These are phyloP conservation scores for Marmota monax DNA, from an alignment of 2,113 vertebrate species.

Conservation along the genomic window DNA sequence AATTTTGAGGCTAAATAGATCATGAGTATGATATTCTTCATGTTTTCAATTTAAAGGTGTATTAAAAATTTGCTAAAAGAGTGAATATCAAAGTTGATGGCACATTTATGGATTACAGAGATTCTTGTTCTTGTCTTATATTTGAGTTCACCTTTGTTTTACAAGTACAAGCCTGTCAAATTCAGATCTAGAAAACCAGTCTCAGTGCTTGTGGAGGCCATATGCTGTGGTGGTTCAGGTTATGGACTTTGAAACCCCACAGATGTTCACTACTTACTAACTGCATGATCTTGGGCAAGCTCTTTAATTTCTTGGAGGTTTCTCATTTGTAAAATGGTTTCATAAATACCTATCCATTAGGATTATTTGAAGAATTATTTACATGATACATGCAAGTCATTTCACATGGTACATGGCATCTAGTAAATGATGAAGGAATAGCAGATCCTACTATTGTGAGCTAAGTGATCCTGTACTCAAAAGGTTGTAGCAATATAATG, in stretches of 20 bases:
- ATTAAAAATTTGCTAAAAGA: conserved; percentile 53
- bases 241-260: conserved; percentile 23
- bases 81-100: conserved; percentile 34
- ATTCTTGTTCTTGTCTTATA: conserved; percentile 63
- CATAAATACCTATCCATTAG: background rate
- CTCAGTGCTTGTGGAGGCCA: background rate
- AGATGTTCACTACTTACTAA: background rate
- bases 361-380: conserved; percentile 25
- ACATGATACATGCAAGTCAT: background rate
- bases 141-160: conserved; percentile 62
- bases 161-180: conserved; percentile 48
- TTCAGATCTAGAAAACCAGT: background rate
- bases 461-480: background rate
- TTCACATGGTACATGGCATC: background rate
- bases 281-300: background rate
- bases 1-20: conserved; percentile 28
- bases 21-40: conserved; percentile 29
- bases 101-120: conserved; percentile 66
- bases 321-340: conserved; percentile 50
- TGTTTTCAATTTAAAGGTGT: conserved; percentile 56
- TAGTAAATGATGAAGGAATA: conserved; percentile 16
- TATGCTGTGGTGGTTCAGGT: background rate
- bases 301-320: conserved; percentile 33
- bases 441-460: background rate
- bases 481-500: background rate